A percentile compares a stretch with the other conserved stretches of the same genome.
Evolutionary conservation across 2,113 vertebrate species (phyloP).

Genomic region (Aythya baeri): DNA sequence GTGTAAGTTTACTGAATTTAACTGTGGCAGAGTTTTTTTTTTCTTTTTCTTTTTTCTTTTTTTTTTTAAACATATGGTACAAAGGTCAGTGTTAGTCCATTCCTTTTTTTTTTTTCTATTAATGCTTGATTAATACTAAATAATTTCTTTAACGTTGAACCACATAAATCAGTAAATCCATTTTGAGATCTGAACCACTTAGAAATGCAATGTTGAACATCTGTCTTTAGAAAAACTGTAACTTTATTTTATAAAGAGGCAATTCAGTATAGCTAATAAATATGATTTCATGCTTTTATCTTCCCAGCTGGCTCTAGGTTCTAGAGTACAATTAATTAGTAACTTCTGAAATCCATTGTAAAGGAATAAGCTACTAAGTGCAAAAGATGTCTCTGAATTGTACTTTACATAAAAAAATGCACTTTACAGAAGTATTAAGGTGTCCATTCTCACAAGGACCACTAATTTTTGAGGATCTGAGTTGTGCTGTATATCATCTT

Average conservation of each 20-base stretch:
- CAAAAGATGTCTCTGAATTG: conserved; percentile 1
- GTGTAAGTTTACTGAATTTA: not conserved
- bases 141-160: conserved; percentile 49
- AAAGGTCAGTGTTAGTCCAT: not conserved
- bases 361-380: conserved; percentile 18
- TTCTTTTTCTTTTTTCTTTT: not conserved
- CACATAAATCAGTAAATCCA: conserved; percentile 51
- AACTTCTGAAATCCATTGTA: conserved; percentile 20
- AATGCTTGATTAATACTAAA: conserved; percentile 26
- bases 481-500: not conserved
- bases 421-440: not conserved
- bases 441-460: not conserved
- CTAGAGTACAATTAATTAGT: conserved; percentile 13
- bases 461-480: not conserved
- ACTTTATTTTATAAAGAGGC: conserved; percentile 52
- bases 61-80: not conserved
- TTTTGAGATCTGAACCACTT: conserved; percentile 27
- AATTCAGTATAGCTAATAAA: conserved; percentile 56
- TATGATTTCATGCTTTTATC: conserved; percentile 46
- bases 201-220: conserved; percentile 34
- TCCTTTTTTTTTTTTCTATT: not conserved
- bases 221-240: conserved; percentile 59
- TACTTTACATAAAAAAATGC: not conserved
- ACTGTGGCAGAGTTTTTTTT: not conserved
- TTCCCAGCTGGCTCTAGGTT: conserved; percentile 53